Evolutionary conservation across 2,797 vertebrate genomes (phyloP).

Genomic region (Apogon talboti): DNA sequence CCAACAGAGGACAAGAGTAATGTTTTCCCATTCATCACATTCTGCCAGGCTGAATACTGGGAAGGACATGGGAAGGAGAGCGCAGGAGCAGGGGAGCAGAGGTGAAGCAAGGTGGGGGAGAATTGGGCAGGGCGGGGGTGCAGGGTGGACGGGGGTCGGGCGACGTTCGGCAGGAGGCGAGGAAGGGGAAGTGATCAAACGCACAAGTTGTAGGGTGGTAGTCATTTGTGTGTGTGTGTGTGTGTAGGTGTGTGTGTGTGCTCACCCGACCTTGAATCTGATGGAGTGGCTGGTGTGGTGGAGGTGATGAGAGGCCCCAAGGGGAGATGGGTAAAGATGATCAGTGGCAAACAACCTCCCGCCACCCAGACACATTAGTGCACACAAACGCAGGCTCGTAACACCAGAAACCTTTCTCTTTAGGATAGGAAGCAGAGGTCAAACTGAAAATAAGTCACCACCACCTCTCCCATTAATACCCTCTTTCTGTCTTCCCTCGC

Average conservation of each 20-base stretch:
- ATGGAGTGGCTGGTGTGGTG: constrained; percentile 80
- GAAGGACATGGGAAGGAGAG: constrained; percentile 83
- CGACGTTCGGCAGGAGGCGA: constrained; percentile 62
- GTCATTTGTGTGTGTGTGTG: constrained; percentile 50
- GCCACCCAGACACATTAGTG: constrained; percentile 76
- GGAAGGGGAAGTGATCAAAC: constrained; percentile 59
- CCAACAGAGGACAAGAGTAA: constrained; percentile 84
- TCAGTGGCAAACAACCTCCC: constrained; percentile 73
- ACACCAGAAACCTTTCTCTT: constrained; percentile 65
- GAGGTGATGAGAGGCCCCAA: constrained; percentile 77
- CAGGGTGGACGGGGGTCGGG: constrained; percentile 48
- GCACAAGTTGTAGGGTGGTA: constrained; percentile 53
- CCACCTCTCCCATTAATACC: constrained; percentile 37
- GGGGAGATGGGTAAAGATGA: constrained; percentile 80
- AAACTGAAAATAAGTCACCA: constrained; percentile 78
- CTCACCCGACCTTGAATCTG: constrained; percentile 80
- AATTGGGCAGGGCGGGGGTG: constrained; percentile 43
- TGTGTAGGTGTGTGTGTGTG: constrained; percentile 22
- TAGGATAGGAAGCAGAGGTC: constrained; percentile 79
- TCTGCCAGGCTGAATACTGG: constrained; percentile 73
- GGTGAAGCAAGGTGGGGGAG: constrained; percentile 64
- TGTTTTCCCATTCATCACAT: constrained; percentile 85
- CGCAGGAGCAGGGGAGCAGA: constrained; percentile 73
- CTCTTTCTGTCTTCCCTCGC: constrained; percentile 25
- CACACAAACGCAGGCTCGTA: constrained; percentile 35